Base-by-base conservation (phyloP, 1,140 invertebrate genomes). In the Olivierus martensii region DNA sequence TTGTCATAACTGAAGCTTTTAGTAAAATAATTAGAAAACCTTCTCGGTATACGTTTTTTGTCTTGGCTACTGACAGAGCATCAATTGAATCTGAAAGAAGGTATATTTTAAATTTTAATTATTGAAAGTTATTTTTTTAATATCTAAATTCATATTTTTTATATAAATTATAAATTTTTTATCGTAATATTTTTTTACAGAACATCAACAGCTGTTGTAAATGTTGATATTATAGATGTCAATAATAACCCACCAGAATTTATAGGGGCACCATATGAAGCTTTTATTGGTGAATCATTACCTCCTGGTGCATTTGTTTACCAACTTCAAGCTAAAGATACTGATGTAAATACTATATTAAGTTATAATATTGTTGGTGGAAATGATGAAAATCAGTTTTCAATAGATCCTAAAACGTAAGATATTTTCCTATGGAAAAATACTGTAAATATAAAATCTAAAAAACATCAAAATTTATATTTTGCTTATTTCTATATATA, bases 201-300 rank as follows among this genome's bases (percentile, higher is more conserved):
- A 28, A 52, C 58, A 15, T 56, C 54, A 38, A 62, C 63, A 10
- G 63, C 63, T 11, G 63, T 64, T 15, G 53, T 64, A 42, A 57
- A 61, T 19, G 59, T 64, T 2, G 62, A 64, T 48, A 62, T 73
- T 11, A 55, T 62, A 14, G 71, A 73, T 52, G 62, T 71, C 22
- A 73, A 73, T 51, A 71, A 73, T 59, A 70, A 69, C 51, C 57
- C 66, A 9, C 61, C 61, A 6, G 59, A 63, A 47, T 63, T 63
- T 42, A 57, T 59, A 14, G 61, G 59, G 11, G 57, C 62, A 7
- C 61, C 61, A 17, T 62, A 60, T 39, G 61, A 62, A 46, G 63
- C 63, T 0, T 61, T 53, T 47, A 62, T 64, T 17, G 63, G 63
- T 14, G 63, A 64, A 61, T 62, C 60, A 14, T 38, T 64, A 19